Base-by-base conservation (phyloP, 92 coral and sea anemone species). In the Siderastrea radians region DNA sequence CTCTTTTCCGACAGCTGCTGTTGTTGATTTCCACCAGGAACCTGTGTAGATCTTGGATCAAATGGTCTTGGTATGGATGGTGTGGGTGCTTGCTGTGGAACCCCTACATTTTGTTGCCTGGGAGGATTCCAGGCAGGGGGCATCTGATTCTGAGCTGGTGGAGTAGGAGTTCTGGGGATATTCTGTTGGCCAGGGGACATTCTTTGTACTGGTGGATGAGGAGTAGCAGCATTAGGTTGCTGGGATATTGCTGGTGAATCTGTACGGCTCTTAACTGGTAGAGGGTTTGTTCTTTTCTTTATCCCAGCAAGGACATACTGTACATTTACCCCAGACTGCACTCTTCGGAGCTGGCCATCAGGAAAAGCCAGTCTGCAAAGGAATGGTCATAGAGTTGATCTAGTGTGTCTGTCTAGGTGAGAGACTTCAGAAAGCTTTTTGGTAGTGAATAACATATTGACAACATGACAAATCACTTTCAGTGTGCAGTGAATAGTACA, bases 281-380 rank as follows among this genome's bases (percentile, higher is more conserved):
- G 82, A 8, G 97, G 98, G 88, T 77, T 93, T 78, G 93, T 81
- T 74, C 92, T 89, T 71, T 96, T 88, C 15, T 96, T 96, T 16
- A 98, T 75, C 17, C 99, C 99, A 55, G 94, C 94, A 77, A 98
- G 72, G 60, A 95, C 99, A 88, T 96, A 96, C 72, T 96, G 96
- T 17, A 92, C 88, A 80, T 98, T 98, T 46, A 88, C 90, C 54
- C 98, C 96, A 58, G 98, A 78, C 44, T 91, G 93, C 12, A 96
- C 91, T 81, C 98, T 93, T 46, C 95, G 91, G n/a, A 97, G 82
- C 80, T 97, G 99, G 58, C 91, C 96, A 51, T 91, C 96, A 46
- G 99, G 98, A 77, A 92, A 94, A 2, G 93, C 98, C 82, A 84
- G 81, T 89, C 99, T 97, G 91, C 63, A 63, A 76, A 46, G 54